These are phyloP conservation scores for Oncopodura yosiiana DNA, from an alignment of 1,140 invertebrate species.

Conservation along the genomic window DNA sequence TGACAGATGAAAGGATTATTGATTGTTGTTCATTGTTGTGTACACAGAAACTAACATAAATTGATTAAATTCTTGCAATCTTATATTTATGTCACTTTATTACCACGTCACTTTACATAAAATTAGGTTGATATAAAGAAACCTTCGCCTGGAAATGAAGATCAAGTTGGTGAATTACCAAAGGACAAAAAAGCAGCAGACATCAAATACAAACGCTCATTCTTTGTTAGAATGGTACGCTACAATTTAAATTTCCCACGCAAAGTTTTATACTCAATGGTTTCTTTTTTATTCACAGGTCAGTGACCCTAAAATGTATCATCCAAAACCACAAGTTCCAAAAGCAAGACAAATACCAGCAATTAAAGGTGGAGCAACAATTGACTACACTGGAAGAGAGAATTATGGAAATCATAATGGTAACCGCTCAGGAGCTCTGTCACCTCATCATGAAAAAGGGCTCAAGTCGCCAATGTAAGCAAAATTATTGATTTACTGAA, in stretches of 20 bases:
- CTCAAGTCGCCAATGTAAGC: slow-evolving; percentile 12
- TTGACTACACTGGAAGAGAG: neutral
- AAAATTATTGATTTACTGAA: neutral
- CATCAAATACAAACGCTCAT: slow-evolving; percentile 77
- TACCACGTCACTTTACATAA: neutral
- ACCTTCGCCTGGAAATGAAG: too few relatives aligned
- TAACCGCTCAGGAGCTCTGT: neutral
- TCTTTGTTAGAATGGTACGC: slow-evolving; percentile 86
- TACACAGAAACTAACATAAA: too few relatives aligned
- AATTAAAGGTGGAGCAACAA: slow-evolving; percentile 14
- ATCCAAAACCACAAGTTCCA: slow-evolving; percentile 73
- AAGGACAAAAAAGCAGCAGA: slow-evolving; percentile 30
- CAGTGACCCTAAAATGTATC: slow-evolving; percentile 91
- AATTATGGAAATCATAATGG: neutral
- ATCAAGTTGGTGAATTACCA: slow-evolving; percentile 44
- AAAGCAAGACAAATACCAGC: slow-evolving; percentile 48
- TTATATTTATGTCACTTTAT: neutral
- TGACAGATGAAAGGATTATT: too few relatives aligned
- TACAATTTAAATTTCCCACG: neutral
- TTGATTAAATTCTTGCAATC: too few relatives aligned
- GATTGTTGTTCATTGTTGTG: too few relatives aligned
- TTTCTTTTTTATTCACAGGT: slow-evolving; percentile 38
- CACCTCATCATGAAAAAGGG: neutral
- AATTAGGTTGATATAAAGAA: too few relatives aligned
- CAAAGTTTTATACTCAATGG: neutral